phyloP scores from a whole-genome alignment of 2,797 vertebrate species.

The Micropoecilia bifurca region DNA sequence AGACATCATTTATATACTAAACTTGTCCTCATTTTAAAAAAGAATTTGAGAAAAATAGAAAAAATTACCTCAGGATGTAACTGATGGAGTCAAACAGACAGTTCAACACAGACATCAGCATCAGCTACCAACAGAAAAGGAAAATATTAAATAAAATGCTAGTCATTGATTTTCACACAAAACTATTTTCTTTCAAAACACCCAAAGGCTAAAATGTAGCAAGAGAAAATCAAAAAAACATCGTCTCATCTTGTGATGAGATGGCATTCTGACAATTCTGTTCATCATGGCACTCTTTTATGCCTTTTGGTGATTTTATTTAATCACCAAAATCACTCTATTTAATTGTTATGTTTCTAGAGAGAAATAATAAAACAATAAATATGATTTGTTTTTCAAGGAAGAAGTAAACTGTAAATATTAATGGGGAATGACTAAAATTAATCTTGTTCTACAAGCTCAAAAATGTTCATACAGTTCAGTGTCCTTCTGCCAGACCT shows the following conservation, averaged over 20 bases:
- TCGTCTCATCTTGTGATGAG: too few relatives aligned
- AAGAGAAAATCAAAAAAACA: not conserved
- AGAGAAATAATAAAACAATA: not conserved
- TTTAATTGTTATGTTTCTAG: not conserved
- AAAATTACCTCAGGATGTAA: constrained; percentile 81
- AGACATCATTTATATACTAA: not conserved
- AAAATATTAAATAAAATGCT: not conserved
- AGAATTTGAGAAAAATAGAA: not conserved
- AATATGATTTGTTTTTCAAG: not conserved
- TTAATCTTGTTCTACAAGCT: not conserved
- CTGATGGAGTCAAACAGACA: constrained; percentile 84
- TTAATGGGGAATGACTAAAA: not conserved
- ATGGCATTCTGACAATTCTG: not conserved
- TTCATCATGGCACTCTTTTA: not conserved
- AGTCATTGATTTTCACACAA: not conserved
- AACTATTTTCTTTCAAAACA: not conserved
- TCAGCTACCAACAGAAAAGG: constrained; percentile 70
- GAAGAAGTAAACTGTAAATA: not conserved
- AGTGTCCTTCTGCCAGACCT: not conserved
- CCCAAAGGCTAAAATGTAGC: not conserved
- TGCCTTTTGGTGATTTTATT: not conserved
- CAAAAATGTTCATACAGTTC: not conserved
- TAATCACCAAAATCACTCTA: too few relatives aligned
- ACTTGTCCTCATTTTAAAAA: not conserved
- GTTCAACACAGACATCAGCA: constrained; percentile 85